phyloP scores from a whole-genome alignment of 2,888 invertebrate species.

The Eupithecia subfuscata region DNA sequence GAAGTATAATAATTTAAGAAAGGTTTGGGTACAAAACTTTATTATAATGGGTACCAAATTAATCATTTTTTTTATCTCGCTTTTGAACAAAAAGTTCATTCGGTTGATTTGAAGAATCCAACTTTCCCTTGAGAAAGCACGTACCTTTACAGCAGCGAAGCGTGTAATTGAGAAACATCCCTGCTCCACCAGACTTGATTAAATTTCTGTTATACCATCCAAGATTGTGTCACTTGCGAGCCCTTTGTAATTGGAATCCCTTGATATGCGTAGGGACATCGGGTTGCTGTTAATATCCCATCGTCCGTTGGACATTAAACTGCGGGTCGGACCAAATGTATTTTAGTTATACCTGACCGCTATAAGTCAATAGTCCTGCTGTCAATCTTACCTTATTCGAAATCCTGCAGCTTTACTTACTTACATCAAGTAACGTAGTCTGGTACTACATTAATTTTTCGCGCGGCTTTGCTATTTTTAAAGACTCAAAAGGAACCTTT shows the following conservation, averaged over 20 bases:
- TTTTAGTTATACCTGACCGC: not conserved
- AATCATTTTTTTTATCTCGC: not conserved
- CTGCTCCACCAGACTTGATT: slow-evolving; percentile 39
- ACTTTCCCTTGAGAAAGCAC: slow-evolving; percentile 14
- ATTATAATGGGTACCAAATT: not conserved
- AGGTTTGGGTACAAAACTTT: not conserved
- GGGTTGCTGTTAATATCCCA: slow-evolving; percentile 7
- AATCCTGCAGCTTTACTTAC: not conserved
- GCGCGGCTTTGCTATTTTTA: not conserved
- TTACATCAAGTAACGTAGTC: not conserved
- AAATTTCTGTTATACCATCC: slow-evolving; percentile 40
- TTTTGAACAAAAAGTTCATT: not conserved
- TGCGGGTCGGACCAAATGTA: not conserved
- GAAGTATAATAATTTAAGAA: not conserved
- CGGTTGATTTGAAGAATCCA: slow-evolving; percentile 7
- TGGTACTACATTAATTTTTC: not conserved
- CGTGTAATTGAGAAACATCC: slow-evolving; percentile 42
- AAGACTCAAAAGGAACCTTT: not conserved
- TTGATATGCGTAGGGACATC: slow-evolving; percentile 27
- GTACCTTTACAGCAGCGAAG: slow-evolving; percentile 28
- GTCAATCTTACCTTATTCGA: slow-evolving; percentile 1
- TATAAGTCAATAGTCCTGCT: not conserved
- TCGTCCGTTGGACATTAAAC: slow-evolving; percentile 6
- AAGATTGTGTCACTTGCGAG: slow-evolving; percentile 38
- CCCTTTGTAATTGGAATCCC: slow-evolving; percentile 40